phyloP scores from a whole-genome alignment of 2,888 invertebrate species.

The Noctua pronuba region DNA sequence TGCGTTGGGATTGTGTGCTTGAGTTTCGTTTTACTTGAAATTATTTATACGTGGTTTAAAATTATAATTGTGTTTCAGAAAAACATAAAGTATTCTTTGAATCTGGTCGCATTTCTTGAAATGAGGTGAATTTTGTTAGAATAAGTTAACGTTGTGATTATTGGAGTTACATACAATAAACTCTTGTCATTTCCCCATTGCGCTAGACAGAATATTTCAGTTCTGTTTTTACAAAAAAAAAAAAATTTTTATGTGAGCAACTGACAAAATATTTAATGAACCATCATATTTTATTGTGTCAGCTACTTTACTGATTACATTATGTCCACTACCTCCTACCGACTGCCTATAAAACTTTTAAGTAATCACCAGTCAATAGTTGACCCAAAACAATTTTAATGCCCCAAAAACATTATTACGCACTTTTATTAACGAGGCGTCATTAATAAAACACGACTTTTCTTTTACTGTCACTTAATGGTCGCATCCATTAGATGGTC shows the following conservation, averaged over 20 bases:
- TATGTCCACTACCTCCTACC: background rate
- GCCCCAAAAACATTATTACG: slow-evolving; percentile 36
- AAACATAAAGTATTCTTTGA: background rate
- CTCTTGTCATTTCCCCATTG: background rate
- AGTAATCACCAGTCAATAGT: slow-evolving; percentile 29
- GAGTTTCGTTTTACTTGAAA: slow-evolving; percentile 35
- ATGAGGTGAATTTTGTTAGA: background rate
- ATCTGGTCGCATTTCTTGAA: background rate
- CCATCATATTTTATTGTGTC: background rate
- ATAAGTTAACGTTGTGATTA: background rate
- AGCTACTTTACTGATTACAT: background rate
- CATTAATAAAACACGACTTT: slow-evolving; percentile 64
- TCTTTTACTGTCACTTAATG: slow-evolving; percentile 62
- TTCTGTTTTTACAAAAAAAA: too few relatives aligned
- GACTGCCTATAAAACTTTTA: slow-evolving; percentile 5
- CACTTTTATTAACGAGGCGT: slow-evolving; percentile 43
- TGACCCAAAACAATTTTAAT: slow-evolving; percentile 16
- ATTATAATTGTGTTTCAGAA: slow-evolving; percentile 8
- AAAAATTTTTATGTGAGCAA: too few relatives aligned
- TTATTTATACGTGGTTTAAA: slow-evolving; percentile 25
- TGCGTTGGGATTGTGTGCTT: slow-evolving; percentile 43
- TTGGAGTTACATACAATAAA: background rate
- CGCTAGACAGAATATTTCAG: background rate
- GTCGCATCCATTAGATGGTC: slow-evolving; percentile 56
- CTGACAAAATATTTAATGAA: background rate